Evolutionary conservation across 2,888 invertebrate genomes (phyloP).

Genomic region (Mantis religiosa): DNA sequence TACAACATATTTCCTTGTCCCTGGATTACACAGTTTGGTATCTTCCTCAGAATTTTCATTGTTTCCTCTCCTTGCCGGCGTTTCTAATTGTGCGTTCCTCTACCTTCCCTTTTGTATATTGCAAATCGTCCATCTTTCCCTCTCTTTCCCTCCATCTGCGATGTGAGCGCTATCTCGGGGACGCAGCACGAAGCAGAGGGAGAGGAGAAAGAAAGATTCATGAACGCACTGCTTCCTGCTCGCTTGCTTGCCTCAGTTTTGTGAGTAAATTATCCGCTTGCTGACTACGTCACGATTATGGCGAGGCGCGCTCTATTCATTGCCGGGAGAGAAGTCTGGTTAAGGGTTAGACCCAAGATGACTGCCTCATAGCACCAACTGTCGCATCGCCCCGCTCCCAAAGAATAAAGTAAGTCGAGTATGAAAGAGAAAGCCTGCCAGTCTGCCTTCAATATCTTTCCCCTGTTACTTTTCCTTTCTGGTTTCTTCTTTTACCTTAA

Average conservation of each 20-base stretch:
- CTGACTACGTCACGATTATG: conserved; percentile 4
- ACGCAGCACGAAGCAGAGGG: background rate
- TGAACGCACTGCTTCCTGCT: background rate
- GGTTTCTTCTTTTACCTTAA: background rate
- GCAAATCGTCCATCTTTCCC: background rate
- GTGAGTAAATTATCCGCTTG: conserved; percentile 15
- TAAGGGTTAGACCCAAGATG: background rate
- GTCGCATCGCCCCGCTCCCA: background rate
- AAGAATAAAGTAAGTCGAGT: conserved; percentile 7
- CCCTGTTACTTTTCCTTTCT: background rate
- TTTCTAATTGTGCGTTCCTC: background rate
- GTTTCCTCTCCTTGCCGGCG: background rate
- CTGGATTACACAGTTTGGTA: background rate
- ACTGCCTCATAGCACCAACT: background rate
- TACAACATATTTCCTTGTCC: background rate
- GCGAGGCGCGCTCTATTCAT: conserved; percentile 3
- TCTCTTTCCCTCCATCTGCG: background rate
- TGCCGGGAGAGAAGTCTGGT: background rate
- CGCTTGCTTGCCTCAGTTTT: background rate
- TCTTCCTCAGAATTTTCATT: background rate
- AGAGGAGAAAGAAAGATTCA: conserved; percentile 3
- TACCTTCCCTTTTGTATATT: background rate
- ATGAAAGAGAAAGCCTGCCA: background rate
- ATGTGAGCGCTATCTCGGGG: background rate
- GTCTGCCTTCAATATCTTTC: conserved; percentile 3